Evolutionary conservation across 2,113 vertebrate genomes (phyloP).

Genomic region (Sebastes fasciatus): DNA sequence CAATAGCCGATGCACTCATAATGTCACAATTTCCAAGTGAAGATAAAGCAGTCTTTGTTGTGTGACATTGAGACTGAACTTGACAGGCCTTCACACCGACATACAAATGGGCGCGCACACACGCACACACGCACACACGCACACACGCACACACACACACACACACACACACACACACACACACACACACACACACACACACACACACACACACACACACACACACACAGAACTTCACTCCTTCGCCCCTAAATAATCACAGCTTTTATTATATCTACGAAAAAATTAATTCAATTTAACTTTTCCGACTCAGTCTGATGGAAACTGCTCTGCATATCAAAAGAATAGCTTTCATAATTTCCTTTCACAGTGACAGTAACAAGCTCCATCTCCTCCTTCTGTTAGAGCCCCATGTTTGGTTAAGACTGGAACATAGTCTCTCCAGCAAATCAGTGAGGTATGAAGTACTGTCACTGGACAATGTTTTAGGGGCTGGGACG

Average conservation of each 20-base stretch:
- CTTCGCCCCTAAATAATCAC: constrained; percentile 19
- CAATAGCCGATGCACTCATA: constrained; percentile 55
- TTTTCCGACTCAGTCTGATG: constrained; percentile 3
- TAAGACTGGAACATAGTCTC: no score
- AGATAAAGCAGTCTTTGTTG: constrained; percentile 72
- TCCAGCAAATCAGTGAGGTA: no score
- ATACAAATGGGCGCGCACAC: constrained; percentile 19
- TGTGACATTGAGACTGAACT: constrained; percentile 71
- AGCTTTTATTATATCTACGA: constrained; percentile 44
- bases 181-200: no score
- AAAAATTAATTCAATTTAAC: constrained; percentile 55
- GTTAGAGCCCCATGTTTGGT: no score
- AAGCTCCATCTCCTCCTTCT: no score
- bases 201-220: constrained; percentile 30
- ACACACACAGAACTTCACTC: not conserved
- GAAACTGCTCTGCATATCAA: no score
- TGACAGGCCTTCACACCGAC: constrained; percentile 53
- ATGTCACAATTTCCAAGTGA: constrained; percentile 58
- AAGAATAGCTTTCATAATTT: no score
- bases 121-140: no score
- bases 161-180: constrained; percentile 9
- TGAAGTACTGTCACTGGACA: no score
- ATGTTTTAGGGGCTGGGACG: no score
- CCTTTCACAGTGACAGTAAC: no score
- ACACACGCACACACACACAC: constrained; percentile 27